Evolutionary conservation across 1,140 invertebrate genomes (phyloP).

Genomic region (Grapholita molesta): DNA sequence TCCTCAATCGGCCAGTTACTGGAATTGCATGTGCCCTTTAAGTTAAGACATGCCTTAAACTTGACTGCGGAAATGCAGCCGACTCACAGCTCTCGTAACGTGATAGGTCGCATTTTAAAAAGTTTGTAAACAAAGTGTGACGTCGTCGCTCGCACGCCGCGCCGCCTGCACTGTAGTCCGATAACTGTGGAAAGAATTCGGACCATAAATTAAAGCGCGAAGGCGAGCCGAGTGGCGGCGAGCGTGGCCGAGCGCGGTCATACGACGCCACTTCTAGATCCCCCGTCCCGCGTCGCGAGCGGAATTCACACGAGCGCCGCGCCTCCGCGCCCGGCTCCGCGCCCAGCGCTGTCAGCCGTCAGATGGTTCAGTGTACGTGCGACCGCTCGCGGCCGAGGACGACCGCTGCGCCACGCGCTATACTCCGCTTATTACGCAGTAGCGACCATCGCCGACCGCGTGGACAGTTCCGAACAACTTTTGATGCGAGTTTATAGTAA

Average conservation of each 20-base stretch:
- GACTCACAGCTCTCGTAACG: neutral
- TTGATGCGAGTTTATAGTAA: neutral
- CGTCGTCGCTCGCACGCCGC: conserved; percentile 23
- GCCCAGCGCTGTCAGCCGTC: conserved; percentile 25
- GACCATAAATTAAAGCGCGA: conserved; percentile 27
- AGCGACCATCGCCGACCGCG: conserved; percentile 62
- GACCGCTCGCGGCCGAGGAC: conserved; percentile 63
- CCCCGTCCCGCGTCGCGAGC: conserved; percentile 47
- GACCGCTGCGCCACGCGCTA: conserved; percentile 45
- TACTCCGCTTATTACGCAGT: conserved; percentile 71
- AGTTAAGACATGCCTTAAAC: neutral
- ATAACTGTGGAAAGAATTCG: conserved; percentile 40
- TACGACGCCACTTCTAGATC: conserved; percentile 60
- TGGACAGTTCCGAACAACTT: conserved; percentile 48
- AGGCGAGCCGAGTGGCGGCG: conserved; percentile 28
- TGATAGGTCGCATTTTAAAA: conserved; percentile 5
- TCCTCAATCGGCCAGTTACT: neutral
- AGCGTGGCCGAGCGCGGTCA: conserved; percentile 53
- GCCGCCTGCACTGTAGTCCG: conserved; percentile 22
- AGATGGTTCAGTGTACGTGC: conserved; percentile 64
- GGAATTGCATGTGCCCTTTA: neutral
- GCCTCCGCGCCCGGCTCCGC: conserved; percentile 48
- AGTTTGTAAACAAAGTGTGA: conserved; percentile 18
- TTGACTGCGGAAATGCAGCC: neutral
- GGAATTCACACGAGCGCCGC: conserved; percentile 67